Percentiles rank a stretch among this genome's conserved stretches.
Evolutionary conservation across 2,113 vertebrate species (phyloP).

Genomic region (Odontophorus gujanensis): DNA sequence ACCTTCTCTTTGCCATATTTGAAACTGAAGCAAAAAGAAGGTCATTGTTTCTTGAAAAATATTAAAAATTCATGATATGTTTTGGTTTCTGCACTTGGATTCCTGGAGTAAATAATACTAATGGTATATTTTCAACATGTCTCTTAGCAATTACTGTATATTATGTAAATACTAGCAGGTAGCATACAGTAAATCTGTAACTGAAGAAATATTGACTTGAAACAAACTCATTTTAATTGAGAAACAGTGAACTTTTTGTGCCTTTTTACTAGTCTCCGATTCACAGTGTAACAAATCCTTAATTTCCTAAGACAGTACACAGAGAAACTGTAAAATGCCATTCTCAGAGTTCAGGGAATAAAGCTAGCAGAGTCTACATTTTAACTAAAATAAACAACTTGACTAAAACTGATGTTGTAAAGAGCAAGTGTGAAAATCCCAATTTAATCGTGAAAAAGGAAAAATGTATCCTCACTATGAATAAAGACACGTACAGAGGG

Average conservation of each 20-base stretch:
- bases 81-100: conserved; percentile 62
- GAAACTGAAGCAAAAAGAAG: conserved; percentile 59
- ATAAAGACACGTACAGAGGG: neutral
- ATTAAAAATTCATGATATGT: conserved; percentile 61
- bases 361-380: conserved; percentile 48
- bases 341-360: conserved; percentile 29
- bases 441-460: conserved; percentile 48
- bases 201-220: conserved; percentile 43
- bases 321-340: conserved; percentile 45
- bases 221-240: conserved; percentile 62
- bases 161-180: conserved; percentile 65
- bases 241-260: conserved; percentile 43
- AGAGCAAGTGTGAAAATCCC: conserved; percentile 69
- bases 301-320: conserved; percentile 17
- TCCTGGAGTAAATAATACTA: conserved; percentile 72
- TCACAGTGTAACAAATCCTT: conserved; percentile 31
- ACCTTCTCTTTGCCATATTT: conserved; percentile 40
- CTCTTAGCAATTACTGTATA: conserved; percentile 66
- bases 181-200: conserved; percentile 66
- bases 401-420: conserved; percentile 21
- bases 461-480: neutral
- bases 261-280: conserved; percentile 20
- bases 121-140: conserved; percentile 57
- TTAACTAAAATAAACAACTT: conserved; percentile 66
- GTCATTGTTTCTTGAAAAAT: conserved; percentile 66